phyloP scores from a whole-genome alignment of 2,113 vertebrate species.

The Hypomesus transpacificus region DNA sequence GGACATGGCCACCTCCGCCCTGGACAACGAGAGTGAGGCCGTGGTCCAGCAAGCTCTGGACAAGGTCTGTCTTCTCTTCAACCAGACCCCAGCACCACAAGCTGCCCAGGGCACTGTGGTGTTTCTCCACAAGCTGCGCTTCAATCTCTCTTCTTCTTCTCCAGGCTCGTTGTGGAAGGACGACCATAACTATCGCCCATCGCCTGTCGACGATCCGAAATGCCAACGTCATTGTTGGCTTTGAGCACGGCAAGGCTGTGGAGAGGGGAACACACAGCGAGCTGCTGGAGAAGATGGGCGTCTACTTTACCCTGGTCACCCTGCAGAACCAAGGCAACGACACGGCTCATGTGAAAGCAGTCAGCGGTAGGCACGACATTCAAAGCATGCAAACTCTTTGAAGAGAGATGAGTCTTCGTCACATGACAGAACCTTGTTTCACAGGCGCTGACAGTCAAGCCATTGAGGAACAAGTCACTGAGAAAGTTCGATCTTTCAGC shows the following conservation, averaged over 20 bases:
- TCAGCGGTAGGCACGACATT: constrained; percentile 4
- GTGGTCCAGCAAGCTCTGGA: constrained; percentile 83
- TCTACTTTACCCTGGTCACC: constrained; percentile 77
- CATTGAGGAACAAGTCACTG: constrained; percentile 32
- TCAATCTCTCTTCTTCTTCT: neutral
- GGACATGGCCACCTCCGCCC: constrained; percentile 95
- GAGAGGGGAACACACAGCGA: constrained; percentile 72
- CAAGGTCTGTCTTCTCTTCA: constrained; percentile 71
- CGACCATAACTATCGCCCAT: constrained; percentile 75
- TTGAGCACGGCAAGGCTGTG: constrained; percentile 71
- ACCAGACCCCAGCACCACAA: neutral
- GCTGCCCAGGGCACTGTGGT: neutral
- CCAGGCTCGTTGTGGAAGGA: constrained; percentile 71
- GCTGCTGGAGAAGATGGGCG: constrained; percentile 67
- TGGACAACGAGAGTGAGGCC: constrained; percentile 96
- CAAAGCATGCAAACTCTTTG: neutral
- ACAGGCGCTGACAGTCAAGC: constrained; percentile 39
- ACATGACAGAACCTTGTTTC: neutral
- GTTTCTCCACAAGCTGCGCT: constrained; percentile 6
- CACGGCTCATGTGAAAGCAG: constrained; percentile 31
- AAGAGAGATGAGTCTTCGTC: neutral
- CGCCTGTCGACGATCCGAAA: constrained; percentile 75
- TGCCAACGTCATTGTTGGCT: constrained; percentile 74
- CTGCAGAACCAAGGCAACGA: constrained; percentile 65
- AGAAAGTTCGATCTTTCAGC: constrained; percentile 48